Evolutionary conservation across 1,140 invertebrate species (phyloP), one percentile per base, ranked within the genome.

Genomic region (Armadillidium nasatum): DNA sequence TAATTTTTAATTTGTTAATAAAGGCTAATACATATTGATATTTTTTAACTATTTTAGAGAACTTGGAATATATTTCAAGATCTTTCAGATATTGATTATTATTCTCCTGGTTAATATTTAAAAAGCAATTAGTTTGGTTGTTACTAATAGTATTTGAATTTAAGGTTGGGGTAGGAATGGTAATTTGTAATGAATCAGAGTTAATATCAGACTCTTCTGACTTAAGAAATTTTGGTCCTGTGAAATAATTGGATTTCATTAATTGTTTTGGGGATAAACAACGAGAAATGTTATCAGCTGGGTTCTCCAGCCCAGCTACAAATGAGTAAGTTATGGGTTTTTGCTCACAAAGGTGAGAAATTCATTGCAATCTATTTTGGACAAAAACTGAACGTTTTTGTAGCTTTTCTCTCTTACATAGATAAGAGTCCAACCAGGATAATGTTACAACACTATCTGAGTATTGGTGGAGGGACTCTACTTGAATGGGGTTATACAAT

Each of bases 1-100:
- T 1, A 33, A 33, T 19, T 50, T 23, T 71, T 44, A 23, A 73
- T 45, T 74, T 77, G 77, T 67, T 72, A 75, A 78, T 44, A 46
- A 66, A 76, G 10, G n/a, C n/a, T 43, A 78, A 13, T 15, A 45
- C 22, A n/a, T 22, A n/a, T n/a, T 22, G 15, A 22, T n/a, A 66
- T 66, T n/a, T 66, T n/a, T 22, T 22, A 66, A 66, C 7, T n/a
- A 66, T 2, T 66, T 66, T 66, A 7, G 60, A 66, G 7, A 66
- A 22, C 15, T 22, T 1, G 7, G 60, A 66, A 66, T n/a, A 66
- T 7, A 1, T 66, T n/a, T 66, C 7, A 1, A 66, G 4, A 7
- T n/a, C 15, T 66, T n/a, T 4, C 1, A 7, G 21, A 66, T n/a
- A 22, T 7, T 66, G 15, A n/a, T 66, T 22, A 3, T 4, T 4